Base-by-base conservation (phyloP, 92 coral and sea anemone species). In the Ricordea florida region DNA sequence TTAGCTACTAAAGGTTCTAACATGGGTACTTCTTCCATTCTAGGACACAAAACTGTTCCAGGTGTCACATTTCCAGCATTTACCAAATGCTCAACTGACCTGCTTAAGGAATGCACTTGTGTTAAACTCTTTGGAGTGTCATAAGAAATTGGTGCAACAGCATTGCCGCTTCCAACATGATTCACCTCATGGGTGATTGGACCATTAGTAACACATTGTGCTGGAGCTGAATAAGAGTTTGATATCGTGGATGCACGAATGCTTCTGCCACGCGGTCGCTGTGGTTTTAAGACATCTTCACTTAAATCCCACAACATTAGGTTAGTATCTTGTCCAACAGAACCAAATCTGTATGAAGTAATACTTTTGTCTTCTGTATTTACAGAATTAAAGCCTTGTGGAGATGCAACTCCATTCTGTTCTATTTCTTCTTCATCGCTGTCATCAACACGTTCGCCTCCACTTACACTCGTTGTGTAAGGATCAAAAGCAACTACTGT, bases 401-500 rank as follows among this genome's bases (percentile, higher is more conserved):
- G 37, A 24, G 68, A 66, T 10, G 89, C 89, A 45, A 82, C 13
- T 14, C 93, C 93, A 79, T 91, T 87, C 37, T 87, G 74, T 56
- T 93, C 98, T 11, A 89, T 82, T 23, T 89, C 97, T 23, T 92
- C 97, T 44, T 93, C 98, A 32, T 94, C 98, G 35, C 98, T 94
- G 53, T 94, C 98, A 37, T 94, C 98, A 68, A 94, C 85, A 16
- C 90, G 83, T 5, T 96, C 98, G 50, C 83, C 94, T 2, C 78
- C 94, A 62, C 94, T 83, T 10, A 94, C 83, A 41, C 92, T 88
- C 3, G 98, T 94, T 6, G 97, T 81, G 61, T 94, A 94, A 21
- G 98, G 98, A 76, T 94, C 98, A 79, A 94, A 94, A 10, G 97
- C 88, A 17, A 94, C 98, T 59, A 94, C 97, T 70, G 92, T 91